These are phyloP conservation scores for Pseudomugil gertrudae DNA, from an alignment of 2,797 vertebrate species.

Conservation along the genomic window DNA sequence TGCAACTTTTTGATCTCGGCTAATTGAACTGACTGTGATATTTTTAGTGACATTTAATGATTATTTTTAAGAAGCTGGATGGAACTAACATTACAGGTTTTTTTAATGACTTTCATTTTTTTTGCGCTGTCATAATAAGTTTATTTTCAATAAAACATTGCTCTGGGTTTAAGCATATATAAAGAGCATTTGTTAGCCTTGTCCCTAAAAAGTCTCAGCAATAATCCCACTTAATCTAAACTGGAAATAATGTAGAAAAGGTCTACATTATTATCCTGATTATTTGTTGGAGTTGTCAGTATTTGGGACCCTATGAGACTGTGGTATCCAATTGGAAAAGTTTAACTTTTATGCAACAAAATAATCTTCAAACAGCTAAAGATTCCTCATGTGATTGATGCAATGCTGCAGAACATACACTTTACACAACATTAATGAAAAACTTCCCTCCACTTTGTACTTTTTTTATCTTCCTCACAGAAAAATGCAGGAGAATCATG, in stretches of 20 bases:
- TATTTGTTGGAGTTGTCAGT: not conserved
- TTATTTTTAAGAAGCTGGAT: too few species aligned
- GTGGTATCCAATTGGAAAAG: too few species aligned
- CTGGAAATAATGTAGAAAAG: too few species aligned
- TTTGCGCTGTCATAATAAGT: too few species aligned
- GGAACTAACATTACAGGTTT: too few species aligned
- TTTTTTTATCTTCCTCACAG: not conserved
- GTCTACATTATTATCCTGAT: too few species aligned
- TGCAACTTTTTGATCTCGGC: too few species aligned
- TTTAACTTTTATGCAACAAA: too few species aligned
- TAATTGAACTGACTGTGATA: too few species aligned
- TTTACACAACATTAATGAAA: not conserved
- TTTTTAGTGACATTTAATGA: not conserved
- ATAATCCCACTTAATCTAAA: not conserved
- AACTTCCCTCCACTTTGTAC: not conserved
- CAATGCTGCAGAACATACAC: not conserved
- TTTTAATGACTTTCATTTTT: not conserved
- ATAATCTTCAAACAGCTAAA: not conserved
- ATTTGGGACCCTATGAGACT: too few species aligned
- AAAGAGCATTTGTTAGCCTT: not conserved
- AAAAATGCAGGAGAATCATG: conserved; percentile 6
- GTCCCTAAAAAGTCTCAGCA: not conserved
- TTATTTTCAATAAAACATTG: too few species aligned
- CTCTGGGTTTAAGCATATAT: not conserved
- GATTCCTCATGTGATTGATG: conserved; percentile 8